A percentile compares a stretch with the other conserved stretches of the same genome.
phyloP scores from a whole-genome alignment of 2,113 vertebrate species.

The Forbesichthys agassizii region DNA sequence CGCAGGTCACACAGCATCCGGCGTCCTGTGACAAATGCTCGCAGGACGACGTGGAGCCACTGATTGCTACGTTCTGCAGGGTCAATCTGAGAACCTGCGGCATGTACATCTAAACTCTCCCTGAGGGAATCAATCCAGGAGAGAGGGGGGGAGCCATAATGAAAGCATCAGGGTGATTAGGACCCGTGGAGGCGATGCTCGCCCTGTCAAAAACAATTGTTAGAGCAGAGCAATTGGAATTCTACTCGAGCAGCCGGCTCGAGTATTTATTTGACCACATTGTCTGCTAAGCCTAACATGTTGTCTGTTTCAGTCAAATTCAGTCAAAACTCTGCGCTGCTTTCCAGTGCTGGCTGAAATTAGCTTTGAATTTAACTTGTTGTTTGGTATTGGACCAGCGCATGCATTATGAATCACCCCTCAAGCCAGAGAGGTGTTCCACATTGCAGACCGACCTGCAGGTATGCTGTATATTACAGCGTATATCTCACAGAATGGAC shows the following conservation, averaged over 20 bases:
- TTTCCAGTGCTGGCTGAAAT: slow-evolving; percentile 27
- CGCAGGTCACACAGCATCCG: slow-evolving; percentile 33
- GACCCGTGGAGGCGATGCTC: slow-evolving; percentile 18
- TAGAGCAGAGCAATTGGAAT: slow-evolving; percentile 29
- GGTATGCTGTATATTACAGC: slow-evolving; percentile 20
- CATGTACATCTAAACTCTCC: slow-evolving; percentile 31
- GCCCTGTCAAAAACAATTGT: slow-evolving; percentile 50
- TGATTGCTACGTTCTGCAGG: slow-evolving; percentile 38
- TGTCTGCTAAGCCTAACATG: neutral
- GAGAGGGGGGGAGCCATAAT: slow-evolving; percentile 31
- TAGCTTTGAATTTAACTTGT: slow-evolving; percentile 39
- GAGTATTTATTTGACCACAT: slow-evolving; percentile 29
- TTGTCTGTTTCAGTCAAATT: slow-evolving; percentile 28
- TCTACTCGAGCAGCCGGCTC: slow-evolving; percentile 35
- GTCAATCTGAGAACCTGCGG: slow-evolving; percentile 34
- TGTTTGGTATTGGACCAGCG: slow-evolving; percentile 41
- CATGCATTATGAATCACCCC: slow-evolving; percentile 55
- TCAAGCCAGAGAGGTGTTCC: slow-evolving; percentile 37
- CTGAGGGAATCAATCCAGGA: slow-evolving; percentile 38
- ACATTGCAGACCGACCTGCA: slow-evolving; percentile 49
- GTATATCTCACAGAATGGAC: slow-evolving; percentile 34
- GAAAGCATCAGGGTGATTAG: slow-evolving; percentile 59
- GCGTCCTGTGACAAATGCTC: slow-evolving; percentile 31
- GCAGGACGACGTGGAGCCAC: slow-evolving; percentile 9
- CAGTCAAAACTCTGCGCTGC: slow-evolving; percentile 33